Evolutionary conservation across 2,113 vertebrate genomes (phyloP), one percentile per base, ranked within the genome.

Genomic region (Crypturellus undulatus): DNA sequence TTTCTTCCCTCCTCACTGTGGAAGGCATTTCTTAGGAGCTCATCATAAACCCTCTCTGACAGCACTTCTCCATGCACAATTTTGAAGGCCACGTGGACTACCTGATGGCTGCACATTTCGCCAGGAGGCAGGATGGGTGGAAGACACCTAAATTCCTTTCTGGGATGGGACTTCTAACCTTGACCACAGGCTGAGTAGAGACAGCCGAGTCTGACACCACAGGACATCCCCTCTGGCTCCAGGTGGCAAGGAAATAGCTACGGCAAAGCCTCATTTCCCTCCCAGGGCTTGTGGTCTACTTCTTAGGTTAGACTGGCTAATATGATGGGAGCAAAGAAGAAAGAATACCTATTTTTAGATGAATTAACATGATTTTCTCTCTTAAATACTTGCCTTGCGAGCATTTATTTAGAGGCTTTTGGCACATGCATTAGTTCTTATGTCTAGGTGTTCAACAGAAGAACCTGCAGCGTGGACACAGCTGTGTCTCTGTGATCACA

Each of bases 251-350:
- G 54, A 87, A 90, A 92, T 60, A 69, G 30, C 79, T 54, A 36
- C 19, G 59, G 83, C 34, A 84, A 84, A 94, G 60, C 75, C 43
- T 73, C 69, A 64, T 73, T 90, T 84, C 83, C 79, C 81, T 92
- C 70, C 49, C 64, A 63, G 69, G 22, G 9, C 52, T 84, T 94
- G 59, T 81, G 64, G 70, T 56, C 49, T 65, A 43, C 26, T n/a
- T 73, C 30, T 78, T 54, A 69, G 21, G 13, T 80, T 77, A 72
- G 21, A 10, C 13, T 69, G 42, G 30, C n/a, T n/a, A 73, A 87
- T 0, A 2, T 13, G 25, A 21, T 38, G 28, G 56, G 62, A 71
- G 21, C 6, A 34, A 71, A 79, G 64, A 94, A 45, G 77, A 75
- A 83, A 89, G 76, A 54, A 6, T 18, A 92, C 28, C 40, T 26